Percentiles rank a stretch among this genome's conserved stretches.
phyloP scores from a whole-genome alignment of 2,888 invertebrate genomes.

The Syritta pipiens region DNA sequence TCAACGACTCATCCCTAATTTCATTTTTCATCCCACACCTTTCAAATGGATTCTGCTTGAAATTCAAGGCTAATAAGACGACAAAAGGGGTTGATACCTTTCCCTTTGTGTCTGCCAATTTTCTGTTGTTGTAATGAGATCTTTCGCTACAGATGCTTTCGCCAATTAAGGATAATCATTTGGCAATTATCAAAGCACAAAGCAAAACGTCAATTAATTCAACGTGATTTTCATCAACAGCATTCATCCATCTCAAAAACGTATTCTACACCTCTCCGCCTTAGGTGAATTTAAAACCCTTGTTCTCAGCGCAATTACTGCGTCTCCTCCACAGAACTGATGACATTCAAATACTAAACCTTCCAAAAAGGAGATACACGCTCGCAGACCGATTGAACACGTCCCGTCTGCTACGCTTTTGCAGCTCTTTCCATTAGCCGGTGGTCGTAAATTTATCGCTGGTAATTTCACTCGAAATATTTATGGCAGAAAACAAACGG shows the following conservation, averaged over 20 bases:
- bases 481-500: slow-evolving; percentile 35
- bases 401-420: background rate
- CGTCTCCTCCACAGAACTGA: background rate
- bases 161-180: slow-evolving; percentile 40
- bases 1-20: no score
- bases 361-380: slow-evolving; percentile 1
- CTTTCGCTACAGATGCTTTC: slow-evolving; percentile 12
- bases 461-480: slow-evolving; percentile 19
- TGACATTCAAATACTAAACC: slow-evolving; percentile 8
- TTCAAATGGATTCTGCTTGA: background rate
- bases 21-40: no score
- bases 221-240: slow-evolving; percentile 15
- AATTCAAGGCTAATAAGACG: background rate
- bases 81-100: no score
- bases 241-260: background rate
- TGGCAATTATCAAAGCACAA: slow-evolving; percentile 37
- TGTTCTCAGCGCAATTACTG: background rate
- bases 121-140: slow-evolving; percentile 38
- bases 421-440: background rate
- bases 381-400: slow-evolving; percentile 6
- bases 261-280: background rate
- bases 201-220: slow-evolving; percentile 34
- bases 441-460: background rate
- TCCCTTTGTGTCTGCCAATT: no score
- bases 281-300: background rate